These are phyloP conservation scores for Psilopsiagon aurifrons DNA, from an alignment of 2,113 vertebrate genomes.

Conservation along the genomic window DNA sequence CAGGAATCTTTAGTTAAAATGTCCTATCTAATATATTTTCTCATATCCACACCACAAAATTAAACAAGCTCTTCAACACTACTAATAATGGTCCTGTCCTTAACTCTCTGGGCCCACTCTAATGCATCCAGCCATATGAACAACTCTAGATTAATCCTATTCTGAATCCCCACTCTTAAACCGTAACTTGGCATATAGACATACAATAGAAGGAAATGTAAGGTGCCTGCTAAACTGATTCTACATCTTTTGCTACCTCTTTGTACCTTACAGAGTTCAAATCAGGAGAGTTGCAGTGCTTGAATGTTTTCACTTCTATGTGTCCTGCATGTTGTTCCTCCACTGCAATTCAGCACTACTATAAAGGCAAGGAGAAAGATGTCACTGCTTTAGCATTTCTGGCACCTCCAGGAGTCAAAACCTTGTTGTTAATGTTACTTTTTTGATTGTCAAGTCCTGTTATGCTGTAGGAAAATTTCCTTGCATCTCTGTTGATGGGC, in stretches of 20 bases:
- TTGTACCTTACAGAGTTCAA: background rate
- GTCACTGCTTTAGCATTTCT: background rate
- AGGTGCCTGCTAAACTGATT: background rate
- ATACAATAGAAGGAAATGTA: background rate
- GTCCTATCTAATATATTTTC: background rate
- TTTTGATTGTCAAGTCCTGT: background rate
- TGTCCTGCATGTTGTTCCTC: background rate
- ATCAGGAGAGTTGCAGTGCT: background rate
- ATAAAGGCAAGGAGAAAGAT: background rate
- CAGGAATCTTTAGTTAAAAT: background rate
- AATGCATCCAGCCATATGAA: background rate
- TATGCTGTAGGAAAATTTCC: background rate
- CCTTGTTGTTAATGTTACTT: background rate
- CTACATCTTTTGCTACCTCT: background rate
- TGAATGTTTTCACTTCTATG: background rate
- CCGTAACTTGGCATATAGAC: background rate
- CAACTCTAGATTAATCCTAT: background rate
- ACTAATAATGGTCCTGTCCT: background rate
- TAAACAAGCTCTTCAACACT: background rate
- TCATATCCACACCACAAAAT: background rate
- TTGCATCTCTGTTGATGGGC: background rate
- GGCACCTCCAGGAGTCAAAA: background rate
- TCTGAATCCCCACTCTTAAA: background rate
- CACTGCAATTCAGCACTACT: background rate
- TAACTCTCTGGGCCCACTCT: background rate